Base-by-base conservation (phyloP, 2,888 invertebrate species). In the Eilema depressum region DNA sequence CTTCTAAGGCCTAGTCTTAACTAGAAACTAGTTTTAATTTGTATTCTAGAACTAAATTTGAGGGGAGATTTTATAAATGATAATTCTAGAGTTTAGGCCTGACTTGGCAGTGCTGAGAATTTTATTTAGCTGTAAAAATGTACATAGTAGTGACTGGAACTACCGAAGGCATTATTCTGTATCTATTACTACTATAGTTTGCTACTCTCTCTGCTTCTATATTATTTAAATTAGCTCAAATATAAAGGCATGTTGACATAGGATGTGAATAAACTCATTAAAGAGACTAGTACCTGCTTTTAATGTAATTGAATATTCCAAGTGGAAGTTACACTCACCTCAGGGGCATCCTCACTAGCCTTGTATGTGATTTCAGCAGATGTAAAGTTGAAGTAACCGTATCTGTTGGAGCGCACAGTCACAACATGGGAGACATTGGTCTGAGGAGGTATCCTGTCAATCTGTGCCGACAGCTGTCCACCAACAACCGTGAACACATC, bases 311-410 rank as follows among this genome's bases (percentile, higher is more conserved):
- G 25, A 61, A 14, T 5, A 63, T 23, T 5, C 0, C 62, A 75
- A 79, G 76, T 73, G 76, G 73, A 74, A 76, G 74, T 77, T 68
- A 11, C 26, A 83, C 92, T 95, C 89, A 97, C 97, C 92, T 97
- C 96, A 83, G 96, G 95, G 56, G 97, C 96, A 87, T 98, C 98
- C 93, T 99, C 99, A 75, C 97, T 97, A 63, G 97, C 96, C 85
- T 97, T 97, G 95, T 99, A 99, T 62, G 97, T 97, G 70, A 99
- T 96, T 93, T 99, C 98, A 75, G 99, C 99, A 67, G 99, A 97
- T 3, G 99, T 98, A 91, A 99, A 99, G 93, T 99, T 99, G 96
- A 99, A 99, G 91, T 98, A 98, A 41, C 99, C 99, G 88, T 96
- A 98, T 86, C 97, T 97, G 85, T 97, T 97, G 7, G 99, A 99